These are phyloP conservation scores for Nipponacmea schrenckii DNA, from an alignment of 2,888 invertebrate genomes.

Conservation along the genomic window DNA sequence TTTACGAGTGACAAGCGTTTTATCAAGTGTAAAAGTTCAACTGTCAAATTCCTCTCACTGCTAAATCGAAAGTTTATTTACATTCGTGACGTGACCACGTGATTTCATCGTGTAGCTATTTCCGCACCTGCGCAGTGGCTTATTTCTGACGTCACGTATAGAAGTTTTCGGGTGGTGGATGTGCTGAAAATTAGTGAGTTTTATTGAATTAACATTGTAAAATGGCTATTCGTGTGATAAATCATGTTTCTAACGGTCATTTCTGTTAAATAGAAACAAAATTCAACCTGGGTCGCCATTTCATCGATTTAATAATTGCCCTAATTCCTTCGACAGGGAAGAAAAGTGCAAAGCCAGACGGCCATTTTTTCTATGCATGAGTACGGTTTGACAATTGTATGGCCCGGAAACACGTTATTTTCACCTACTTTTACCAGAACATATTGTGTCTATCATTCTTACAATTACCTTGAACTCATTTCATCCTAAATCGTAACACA, in stretches of 20 bases:
- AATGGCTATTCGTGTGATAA: neutral
- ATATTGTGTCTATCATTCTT: too few relatives aligned
- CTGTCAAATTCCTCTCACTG: neutral
- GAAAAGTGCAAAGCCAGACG: neutral
- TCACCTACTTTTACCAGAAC: neutral
- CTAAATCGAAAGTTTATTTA: conserved; percentile 2
- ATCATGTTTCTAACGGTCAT: neutral
- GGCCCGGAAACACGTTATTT: conserved; percentile 1
- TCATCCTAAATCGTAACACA: conserved; percentile 11
- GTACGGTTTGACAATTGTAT: neutral
- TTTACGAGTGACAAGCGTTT: too few relatives aligned
- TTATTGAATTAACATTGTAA: neutral
- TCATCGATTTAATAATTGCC: neutral
- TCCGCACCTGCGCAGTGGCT: conserved; percentile 35
- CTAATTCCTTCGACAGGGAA: neutral
- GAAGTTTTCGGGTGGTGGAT: conserved; percentile 22
- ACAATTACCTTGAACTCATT: conserved; percentile 13
- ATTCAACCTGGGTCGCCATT: neutral
- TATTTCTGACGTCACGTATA: conserved; percentile 35
- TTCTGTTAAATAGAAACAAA: neutral
- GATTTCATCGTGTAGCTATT: conserved; percentile 14
- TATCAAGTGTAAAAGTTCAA: too few relatives aligned
- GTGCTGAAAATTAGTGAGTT: conserved; percentile 19
- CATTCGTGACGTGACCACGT: neutral
- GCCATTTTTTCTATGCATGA: neutral